Evolutionary conservation across 1,140 invertebrate genomes (phyloP).

Genomic region (Tribolium madens): DNA sequence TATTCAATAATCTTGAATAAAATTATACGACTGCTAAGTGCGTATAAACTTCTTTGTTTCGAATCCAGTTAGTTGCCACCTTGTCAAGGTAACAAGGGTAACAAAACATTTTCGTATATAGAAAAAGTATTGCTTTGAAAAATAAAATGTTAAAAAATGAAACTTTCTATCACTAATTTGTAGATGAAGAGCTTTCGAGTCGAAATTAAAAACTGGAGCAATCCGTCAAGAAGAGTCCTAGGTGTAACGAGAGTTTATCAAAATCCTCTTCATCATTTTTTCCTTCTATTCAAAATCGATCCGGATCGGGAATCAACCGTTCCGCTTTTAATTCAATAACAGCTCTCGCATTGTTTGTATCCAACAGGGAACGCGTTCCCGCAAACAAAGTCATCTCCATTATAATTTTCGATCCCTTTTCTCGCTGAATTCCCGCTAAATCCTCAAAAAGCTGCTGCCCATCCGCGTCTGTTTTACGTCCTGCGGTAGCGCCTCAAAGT

Average conservation of each 20-base stretch:
- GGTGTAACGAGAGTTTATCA: not conserved
- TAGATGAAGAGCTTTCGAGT: not conserved
- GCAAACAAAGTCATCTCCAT: not conserved
- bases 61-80: too few species aligned
- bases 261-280: not conserved
- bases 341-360: not conserved
- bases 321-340: slow-evolving; percentile 1
- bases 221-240: not conserved
- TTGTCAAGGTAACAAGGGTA: too few species aligned
- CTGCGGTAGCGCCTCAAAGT: slow-evolving; percentile 3
- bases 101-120: too few species aligned
- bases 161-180: not conserved
- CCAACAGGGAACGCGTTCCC: not conserved
- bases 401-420: not conserved
- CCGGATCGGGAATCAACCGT: slow-evolving; percentile 8
- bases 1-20: too few species aligned
- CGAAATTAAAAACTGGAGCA: not conserved
- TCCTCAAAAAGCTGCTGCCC: not conserved
- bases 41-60: too few species aligned
- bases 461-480: slow-evolving; percentile 6
- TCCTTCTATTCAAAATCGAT: not conserved
- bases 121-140: too few species aligned
- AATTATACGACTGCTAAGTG: too few species aligned
- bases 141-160: not conserved
- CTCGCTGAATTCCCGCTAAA: not conserved